Base-by-base conservation (phyloP, 2,888 invertebrate genomes). In the Lissocephala sabroskyi region DNA sequence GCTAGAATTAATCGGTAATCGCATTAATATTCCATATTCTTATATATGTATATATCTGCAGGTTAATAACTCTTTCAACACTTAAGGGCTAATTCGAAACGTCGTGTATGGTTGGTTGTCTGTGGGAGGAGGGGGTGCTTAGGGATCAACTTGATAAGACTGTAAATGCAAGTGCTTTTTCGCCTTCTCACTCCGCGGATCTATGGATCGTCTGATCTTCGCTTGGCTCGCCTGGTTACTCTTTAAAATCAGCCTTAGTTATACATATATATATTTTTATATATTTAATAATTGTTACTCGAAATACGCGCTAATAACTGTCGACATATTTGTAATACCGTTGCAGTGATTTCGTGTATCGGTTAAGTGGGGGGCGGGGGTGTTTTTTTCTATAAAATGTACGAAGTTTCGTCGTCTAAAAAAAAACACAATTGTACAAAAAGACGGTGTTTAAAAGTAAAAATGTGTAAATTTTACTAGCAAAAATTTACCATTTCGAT, bases 381-480 rank as follows among this genome's bases (percentile, higher is more conserved):
- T 59, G 77, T 55, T 57, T 53, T 44, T 51, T 43, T 59, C 74
- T 70, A 74, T n/a, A n/a, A n/a, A n/a, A n/a, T n/a, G n/a, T n/a
- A n/a, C n/a, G n/a, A n/a, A n/a, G n/a, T n/a, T n/a, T n/a, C n/a
- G n/a, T n/a, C n/a, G n/a, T n/a, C n/a, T n/a, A n/a, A n/a, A n/a
- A n/a, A n/a, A n/a, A 77, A 68, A 68, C 74, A 74, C 60, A 62
- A 70, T 58, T 60, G 44, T 70, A 62, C 66, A 70, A 70, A n/a
- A 76, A 67, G 45, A 56, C 39, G 51, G n/a, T 52, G 47, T 46
- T n/a, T 61, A 47, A 65, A 64, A 66, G 75, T 70, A 71, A 77
- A 75, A 75, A 67, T 50, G 56, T 73, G 74, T 73, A 73, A 78
- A 73, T 79, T 73, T 71, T 78, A 76, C 76, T 73, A 73, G 76